Conservation (phyloP, 2,888 invertebrate species). For the Chironomus riparius region DNA sequence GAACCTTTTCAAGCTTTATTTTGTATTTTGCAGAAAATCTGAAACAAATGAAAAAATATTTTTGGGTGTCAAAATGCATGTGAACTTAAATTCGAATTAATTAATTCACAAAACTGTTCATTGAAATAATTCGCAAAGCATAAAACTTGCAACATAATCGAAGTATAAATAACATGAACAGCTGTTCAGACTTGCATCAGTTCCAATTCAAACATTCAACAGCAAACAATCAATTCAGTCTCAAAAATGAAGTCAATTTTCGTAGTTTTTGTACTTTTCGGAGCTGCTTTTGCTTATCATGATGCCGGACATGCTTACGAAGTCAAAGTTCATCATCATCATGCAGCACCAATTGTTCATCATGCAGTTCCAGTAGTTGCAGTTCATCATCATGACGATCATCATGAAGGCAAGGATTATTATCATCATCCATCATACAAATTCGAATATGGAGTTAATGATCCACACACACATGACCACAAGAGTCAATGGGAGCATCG, state of each 20-base stretch:
- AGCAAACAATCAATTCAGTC: neutral
- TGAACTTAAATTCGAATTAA: neutral
- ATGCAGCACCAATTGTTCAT: neutral
- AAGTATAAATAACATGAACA: neutral
- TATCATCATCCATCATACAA: constrained; percentile 1
- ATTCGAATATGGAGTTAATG: neutral
- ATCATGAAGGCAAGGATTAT: neutral
- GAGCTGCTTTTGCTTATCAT: neutral
- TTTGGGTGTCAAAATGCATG: neutral
- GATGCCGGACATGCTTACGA: neutral
- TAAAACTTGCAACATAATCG: neutral
- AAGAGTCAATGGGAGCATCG: constrained; percentile 1
- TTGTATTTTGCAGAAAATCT: neutral
- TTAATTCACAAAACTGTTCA: too few species aligned
- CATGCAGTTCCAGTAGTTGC: neutral
- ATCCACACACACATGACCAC: neutral
- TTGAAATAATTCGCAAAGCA: neutral
- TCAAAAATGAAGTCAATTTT: neutral
- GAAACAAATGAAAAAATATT: neutral
- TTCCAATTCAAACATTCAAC: neutral
- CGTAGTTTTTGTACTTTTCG: neutral
- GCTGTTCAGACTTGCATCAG: neutral
- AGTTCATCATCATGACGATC: neutral
- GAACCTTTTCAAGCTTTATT: neutral
- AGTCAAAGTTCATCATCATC: neutral